phyloP scores from a whole-genome alignment of 1,140 invertebrate species.

The Cardiocondyla obscurior region DNA sequence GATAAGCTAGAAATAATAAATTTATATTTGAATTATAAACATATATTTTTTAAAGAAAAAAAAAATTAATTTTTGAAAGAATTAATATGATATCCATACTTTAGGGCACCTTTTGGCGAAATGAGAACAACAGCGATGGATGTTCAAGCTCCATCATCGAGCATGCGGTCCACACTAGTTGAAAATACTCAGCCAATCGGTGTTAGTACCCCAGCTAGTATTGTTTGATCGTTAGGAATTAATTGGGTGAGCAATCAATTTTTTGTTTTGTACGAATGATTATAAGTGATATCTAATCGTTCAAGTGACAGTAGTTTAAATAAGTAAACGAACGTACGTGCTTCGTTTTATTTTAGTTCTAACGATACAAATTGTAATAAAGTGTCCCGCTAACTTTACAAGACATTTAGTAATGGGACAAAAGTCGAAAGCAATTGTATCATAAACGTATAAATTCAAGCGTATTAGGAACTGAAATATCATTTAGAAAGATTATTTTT shows the following conservation, averaged over 20 bases:
- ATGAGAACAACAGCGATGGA: conserved; percentile 88
- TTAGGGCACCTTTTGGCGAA: conserved; percentile 89
- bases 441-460: conserved; percentile 23
- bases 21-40: background rate
- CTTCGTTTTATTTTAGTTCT: conserved; percentile 49
- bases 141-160: conserved; percentile 76
- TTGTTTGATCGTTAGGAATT: conserved; percentile 84
- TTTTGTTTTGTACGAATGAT: conserved; percentile 55
- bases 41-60: conserved; percentile 1
- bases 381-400: conserved; percentile 14
- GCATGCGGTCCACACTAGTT: conserved; percentile 88
- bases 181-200: conserved; percentile 91
- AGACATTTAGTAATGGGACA: background rate
- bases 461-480: background rate
- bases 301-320: conserved; percentile 45
- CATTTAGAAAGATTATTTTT: conserved; percentile 4
- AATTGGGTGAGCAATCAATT: conserved; percentile 51
- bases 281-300: conserved; percentile 46
- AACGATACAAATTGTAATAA: conserved; percentile 38
- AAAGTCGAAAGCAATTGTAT: conserved; percentile 18
- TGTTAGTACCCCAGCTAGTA: conserved; percentile 88
- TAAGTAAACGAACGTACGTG: conserved; percentile 43
- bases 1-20: conserved; percentile 8
- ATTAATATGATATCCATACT: conserved; percentile 54
- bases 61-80: background rate